Evolutionary conservation across 2,888 invertebrate genomes (phyloP), one percentile per base, ranked within the genome.

Genomic region (Smittia aterrima): DNA sequence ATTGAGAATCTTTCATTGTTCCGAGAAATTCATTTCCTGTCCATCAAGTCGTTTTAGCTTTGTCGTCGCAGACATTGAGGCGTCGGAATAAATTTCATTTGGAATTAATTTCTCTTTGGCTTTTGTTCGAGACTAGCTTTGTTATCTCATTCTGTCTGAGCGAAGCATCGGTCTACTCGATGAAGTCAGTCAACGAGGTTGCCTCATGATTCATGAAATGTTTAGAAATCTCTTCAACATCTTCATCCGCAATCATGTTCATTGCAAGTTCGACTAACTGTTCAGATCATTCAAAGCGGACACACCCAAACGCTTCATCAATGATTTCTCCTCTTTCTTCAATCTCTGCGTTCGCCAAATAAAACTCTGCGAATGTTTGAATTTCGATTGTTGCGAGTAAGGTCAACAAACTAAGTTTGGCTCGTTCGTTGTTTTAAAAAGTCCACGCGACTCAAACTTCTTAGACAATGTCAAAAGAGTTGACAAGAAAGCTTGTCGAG

Each of bases 21-120:
- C 22, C 18, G 20, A n/a, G 32, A 41, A 70, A 70, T 24, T 25
- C 70, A 70, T 70, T 70, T 70, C 70, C 70, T 70, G 27, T 70
- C 41, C 41, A 67, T 40, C 24, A 1, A 64, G 4, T 64, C 25
- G 66, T 6, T 66, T 66, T 16, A 27, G 66, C 38, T 47, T 47
- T 47, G 47, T 16, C 11, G 16, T n/a, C 16, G 11, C n/a, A 47
- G 47, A 47, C 47, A 47, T 47, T 11, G 47, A 11, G 47, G 47
- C 47, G 47, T 47, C 16, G 47, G 16, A 47, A n/a, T 47, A 16
- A 47, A 47, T 47, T 47, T 47, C 11, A 47, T 47, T 47, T 16
- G 47, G 47, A 47, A 47, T 47, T n/a, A 47, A 47, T 47, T 47
- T 47, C 47, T 32, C 32, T 32, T 32, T 32, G 32, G 32, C 32